Evolutionary conservation across 2,113 vertebrate genomes (phyloP).

Genomic region (Oryzias woworae): DNA sequence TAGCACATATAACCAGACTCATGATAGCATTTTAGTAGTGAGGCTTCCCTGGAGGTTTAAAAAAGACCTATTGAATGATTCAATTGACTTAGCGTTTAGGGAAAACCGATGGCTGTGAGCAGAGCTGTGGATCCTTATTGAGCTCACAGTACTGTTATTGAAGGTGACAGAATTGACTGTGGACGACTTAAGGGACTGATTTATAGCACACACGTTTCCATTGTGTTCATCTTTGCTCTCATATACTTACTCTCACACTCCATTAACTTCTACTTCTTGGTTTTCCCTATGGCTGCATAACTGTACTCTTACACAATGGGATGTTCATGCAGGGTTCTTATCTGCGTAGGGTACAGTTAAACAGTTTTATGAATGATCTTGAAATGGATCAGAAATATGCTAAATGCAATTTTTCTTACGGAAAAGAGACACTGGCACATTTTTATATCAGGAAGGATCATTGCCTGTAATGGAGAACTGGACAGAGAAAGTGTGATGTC

Average conservation of each 20-base stretch:
- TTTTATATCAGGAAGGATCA: too few relatives aligned
- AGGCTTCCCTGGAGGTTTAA: constrained; percentile 13
- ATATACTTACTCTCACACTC: constrained; percentile 8
- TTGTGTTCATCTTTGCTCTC: constrained; percentile 7
- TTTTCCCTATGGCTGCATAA: not conserved
- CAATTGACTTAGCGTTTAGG: constrained; percentile 49
- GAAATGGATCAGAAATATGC: too few relatives aligned
- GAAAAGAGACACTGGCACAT: too few relatives aligned
- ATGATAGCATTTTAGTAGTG: constrained; percentile 18
- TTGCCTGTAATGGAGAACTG: too few relatives aligned
- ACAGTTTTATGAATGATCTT: too few relatives aligned
- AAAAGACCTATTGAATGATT: constrained; percentile 27
- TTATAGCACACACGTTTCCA: constrained; percentile 38
- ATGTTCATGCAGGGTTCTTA: not conserved
- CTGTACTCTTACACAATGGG: not conserved
- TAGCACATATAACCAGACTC: not conserved
- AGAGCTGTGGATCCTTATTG: constrained; percentile 35
- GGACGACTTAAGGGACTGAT: constrained; percentile 37
- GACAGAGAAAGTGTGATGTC: too few relatives aligned
- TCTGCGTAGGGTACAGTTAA: too few relatives aligned
- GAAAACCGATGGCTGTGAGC: constrained; percentile 53
- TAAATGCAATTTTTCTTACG: too few relatives aligned
- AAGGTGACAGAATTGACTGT: constrained; percentile 40
- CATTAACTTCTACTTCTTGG: constrained; percentile 2
- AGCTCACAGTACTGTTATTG: constrained; percentile 38